These are phyloP conservation scores for Notiomystis cincta DNA, from an alignment of 2,113 vertebrate species.

Conservation along the genomic window DNA sequence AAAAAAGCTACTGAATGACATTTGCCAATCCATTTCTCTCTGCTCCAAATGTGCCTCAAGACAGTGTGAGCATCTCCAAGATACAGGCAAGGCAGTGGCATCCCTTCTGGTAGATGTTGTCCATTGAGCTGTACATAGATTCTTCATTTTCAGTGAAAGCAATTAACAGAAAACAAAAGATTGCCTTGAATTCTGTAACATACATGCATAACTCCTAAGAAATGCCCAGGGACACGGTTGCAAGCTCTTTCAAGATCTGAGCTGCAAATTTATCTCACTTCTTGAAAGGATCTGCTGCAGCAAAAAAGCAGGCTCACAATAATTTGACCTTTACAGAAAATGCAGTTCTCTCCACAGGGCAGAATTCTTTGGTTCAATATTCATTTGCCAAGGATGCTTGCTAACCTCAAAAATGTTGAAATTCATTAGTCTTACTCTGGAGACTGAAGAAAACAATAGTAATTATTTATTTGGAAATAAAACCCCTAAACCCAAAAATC, in stretches of 20 bases:
- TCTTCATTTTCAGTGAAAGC: slow-evolving; percentile 15
- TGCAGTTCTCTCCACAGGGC: neutral
- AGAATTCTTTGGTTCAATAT: neutral
- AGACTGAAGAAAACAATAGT: neutral
- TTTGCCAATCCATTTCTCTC: neutral
- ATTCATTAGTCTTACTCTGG: neutral
- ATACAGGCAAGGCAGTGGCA: neutral
- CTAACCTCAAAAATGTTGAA: slow-evolving; percentile 1
- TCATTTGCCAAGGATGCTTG: neutral
- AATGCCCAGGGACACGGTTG: neutral
- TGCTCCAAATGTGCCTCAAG: neutral
- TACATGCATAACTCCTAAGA: neutral
- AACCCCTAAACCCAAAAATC: accelerated
- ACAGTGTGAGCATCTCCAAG: neutral
- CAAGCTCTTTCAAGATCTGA: neutral
- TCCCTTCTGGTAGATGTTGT: neutral
- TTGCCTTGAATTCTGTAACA: slow-evolving; percentile 1
- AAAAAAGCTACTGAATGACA: neutral
- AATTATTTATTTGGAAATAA: neutral
- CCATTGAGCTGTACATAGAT: neutral
- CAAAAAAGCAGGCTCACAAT: neutral
- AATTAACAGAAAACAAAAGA: slow-evolving; percentile 49
- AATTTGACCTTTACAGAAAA: slow-evolving; percentile 40
- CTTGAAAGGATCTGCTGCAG: slow-evolving; percentile 29
- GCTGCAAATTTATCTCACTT: slow-evolving; percentile 3